These are phyloP conservation scores for Eudemis profundana DNA, from an alignment of 2,888 invertebrate species.

Conservation along the genomic window DNA sequence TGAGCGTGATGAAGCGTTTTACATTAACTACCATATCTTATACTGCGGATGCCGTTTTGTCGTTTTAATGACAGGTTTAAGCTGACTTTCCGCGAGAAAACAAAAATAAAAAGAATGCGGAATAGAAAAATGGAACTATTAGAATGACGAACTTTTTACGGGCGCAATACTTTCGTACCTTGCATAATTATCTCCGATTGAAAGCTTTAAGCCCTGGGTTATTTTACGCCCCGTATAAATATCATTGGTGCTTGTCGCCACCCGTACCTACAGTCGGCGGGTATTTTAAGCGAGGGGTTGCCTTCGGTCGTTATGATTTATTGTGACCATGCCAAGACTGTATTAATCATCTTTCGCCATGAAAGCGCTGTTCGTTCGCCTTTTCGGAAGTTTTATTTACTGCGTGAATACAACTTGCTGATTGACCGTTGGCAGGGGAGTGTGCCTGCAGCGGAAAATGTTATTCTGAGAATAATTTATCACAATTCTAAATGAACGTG, in stretches of 20 bases:
- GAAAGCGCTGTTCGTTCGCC: constrained; percentile 58
- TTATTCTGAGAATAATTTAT: neutral
- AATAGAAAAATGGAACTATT: too few relatives aligned
- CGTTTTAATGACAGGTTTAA: neutral
- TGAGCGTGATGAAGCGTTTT: constrained; percentile 3
- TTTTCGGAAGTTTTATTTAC: constrained; percentile 58
- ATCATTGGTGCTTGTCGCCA: constrained; percentile 29
- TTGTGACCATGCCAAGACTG: constrained; percentile 60
- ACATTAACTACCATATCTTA: constrained; percentile 1
- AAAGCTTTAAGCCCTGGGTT: neutral
- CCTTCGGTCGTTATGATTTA: constrained; percentile 57
- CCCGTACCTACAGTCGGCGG: constrained; percentile 1
- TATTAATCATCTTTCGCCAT: constrained; percentile 65
- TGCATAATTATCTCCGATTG: too few relatives aligned
- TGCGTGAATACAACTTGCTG: constrained; percentile 17
- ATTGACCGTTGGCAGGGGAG: constrained; percentile 25
- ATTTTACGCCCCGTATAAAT: constrained; percentile 18
- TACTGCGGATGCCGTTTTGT: neutral
- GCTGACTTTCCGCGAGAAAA: too few relatives aligned
- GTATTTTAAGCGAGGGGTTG: constrained; percentile 55
- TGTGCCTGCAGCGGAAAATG: constrained; percentile 11
- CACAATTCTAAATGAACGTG: constrained; percentile 1
- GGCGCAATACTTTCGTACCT: too few relatives aligned
- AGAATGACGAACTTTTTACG: too few relatives aligned
- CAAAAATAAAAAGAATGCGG: too few relatives aligned